Evolutionary conservation across 2,113 vertebrate species (phyloP).

Genomic region (Lophura nycthemera): DNA sequence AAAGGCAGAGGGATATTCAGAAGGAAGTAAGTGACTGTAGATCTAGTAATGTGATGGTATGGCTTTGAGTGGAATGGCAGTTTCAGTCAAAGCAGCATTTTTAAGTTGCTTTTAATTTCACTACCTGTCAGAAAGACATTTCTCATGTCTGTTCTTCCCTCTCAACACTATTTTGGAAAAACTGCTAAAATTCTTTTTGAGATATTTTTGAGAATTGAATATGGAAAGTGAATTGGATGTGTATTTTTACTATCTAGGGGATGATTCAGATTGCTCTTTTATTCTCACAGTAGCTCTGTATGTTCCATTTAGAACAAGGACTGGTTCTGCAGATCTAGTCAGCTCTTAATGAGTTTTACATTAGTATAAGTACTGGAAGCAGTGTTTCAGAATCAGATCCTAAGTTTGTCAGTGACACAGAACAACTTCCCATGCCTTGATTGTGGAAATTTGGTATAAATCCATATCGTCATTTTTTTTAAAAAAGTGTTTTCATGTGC

Average conservation of each 20-base stretch:
- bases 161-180: conserved; percentile 10
- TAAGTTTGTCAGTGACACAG: not conserved
- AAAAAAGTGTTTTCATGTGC: accelerated
- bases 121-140: conserved; percentile 12
- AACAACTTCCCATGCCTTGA: not conserved
- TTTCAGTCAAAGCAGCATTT: conserved; percentile 35
- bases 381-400: not conserved
- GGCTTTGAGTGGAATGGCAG: not conserved
- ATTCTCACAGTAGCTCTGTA: not conserved
- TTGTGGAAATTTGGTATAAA: not conserved
- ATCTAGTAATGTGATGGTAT: not conserved
- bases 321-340: not conserved
- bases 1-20: not conserved
- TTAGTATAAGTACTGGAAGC: not conserved
- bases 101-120: conserved; percentile 32
- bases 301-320: not conserved
- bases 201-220: not conserved
- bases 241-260: not conserved
- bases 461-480: accelerated
- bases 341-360: not conserved
- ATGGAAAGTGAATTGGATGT: not conserved
- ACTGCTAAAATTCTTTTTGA: not conserved
- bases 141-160: not conserved
- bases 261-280: not conserved
- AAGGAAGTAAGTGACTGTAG: not conserved